phyloP scores from a whole-genome alignment of 2,797 vertebrate species.

The Hippocampus kuda region DNA sequence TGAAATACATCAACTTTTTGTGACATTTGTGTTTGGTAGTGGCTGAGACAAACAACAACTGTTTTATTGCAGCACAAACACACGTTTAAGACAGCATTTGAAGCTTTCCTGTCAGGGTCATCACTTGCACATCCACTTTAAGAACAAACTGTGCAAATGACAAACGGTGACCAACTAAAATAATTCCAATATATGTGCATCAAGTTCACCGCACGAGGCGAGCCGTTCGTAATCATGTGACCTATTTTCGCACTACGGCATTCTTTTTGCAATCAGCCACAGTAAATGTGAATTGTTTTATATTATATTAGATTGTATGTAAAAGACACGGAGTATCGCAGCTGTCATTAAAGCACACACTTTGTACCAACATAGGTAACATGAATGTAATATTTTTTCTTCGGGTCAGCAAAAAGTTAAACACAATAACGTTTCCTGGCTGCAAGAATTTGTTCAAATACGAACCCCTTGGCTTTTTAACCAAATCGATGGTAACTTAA shows the following conservation, averaged over 20 bases:
- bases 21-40: neutral
- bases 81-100: no score
- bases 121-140: neutral
- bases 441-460: neutral
- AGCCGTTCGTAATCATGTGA: neutral
- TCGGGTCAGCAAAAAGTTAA: neutral
- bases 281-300: no score
- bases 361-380: neutral
- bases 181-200: neutral
- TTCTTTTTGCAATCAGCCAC: neutral
- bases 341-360: neutral
- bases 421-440: neutral
- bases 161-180: no score
- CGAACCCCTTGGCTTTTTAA: conserved; percentile 5
- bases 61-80: no score
- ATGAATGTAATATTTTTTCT: neutral
- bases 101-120: neutral
- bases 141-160: no score
- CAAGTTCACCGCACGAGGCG: neutral
- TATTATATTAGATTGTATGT: neutral
- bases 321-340: neutral
- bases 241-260: neutral
- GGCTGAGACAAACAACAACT: no score
- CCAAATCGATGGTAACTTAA: conserved; percentile 23
- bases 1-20: neutral